These are phyloP conservation scores for Tetropium fuscum DNA, from an alignment of 2,888 invertebrate species.

Conservation along the genomic window DNA sequence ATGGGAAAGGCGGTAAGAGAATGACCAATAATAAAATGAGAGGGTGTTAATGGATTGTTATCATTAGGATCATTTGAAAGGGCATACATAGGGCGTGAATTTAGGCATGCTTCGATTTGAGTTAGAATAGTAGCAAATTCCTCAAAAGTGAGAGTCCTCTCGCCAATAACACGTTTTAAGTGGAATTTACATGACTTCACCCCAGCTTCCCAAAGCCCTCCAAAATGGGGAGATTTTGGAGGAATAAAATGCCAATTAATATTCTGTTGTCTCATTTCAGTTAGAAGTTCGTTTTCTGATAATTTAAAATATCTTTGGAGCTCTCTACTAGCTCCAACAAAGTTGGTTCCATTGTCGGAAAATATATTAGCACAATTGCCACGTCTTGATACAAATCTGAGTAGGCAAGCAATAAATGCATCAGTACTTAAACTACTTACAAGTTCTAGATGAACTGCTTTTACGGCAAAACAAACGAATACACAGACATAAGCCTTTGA, in stretches of 20 bases:
- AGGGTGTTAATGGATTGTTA: background rate
- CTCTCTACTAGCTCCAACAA: background rate
- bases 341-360: background rate
- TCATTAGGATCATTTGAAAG: conserved; percentile 11
- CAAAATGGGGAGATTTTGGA: conserved; percentile 3
- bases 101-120: conserved; percentile 8
- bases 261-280: background rate
- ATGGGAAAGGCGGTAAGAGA: background rate
- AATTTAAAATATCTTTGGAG: background rate
- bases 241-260: conserved; percentile 5
- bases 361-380: conserved; percentile 9
- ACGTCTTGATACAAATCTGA: conserved; percentile 3
- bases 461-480: conserved; percentile 2
- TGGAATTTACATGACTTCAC: background rate
- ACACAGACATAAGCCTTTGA: conserved; percentile 1
- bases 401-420: background rate
- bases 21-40: conserved; percentile 17
- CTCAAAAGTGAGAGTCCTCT: background rate
- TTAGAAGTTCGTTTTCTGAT: background rate
- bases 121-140: background rate
- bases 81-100: conserved; percentile 11
- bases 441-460: conserved; percentile 11
- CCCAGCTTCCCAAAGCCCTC: conserved; percentile 2
- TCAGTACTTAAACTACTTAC: background rate
- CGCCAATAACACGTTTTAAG: conserved; percentile 3